Base-by-base conservation (phyloP, 2,113 vertebrate species). In the Craseonycteris thonglongyai region DNA sequence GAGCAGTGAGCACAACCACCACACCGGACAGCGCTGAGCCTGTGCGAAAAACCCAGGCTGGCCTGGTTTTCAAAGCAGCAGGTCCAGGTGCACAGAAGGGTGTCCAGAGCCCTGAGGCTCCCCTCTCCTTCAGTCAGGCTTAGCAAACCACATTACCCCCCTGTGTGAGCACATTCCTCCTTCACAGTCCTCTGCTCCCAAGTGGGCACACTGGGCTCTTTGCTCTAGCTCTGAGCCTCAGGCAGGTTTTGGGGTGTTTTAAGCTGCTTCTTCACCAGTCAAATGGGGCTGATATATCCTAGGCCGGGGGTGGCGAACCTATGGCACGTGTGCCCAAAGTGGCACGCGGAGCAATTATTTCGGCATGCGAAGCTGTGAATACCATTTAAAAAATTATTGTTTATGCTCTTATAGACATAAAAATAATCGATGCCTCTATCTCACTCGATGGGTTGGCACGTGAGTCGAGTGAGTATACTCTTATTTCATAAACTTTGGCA, bases 141-240 rank as follows among this genome's bases (percentile, higher is more conserved):
- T 35, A 35, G 24, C 28, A 35, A 58, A 45, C n/a, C 16, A 80
- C 3, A 11, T 35, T 1, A 13, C 12, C 38, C 38, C 19, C 49
- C 28, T 54, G n/a, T 18, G 8, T 15, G 61, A 51, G 51, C 1
- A 58, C 6, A n/a, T 13, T 9, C 12, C 10, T 13, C 6, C 24
- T 15, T 63, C 5, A 4, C 0, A 2, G 13, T 22, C 15, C 59
- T 2, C 28, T 66, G 19, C 12, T 66, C 26, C 22, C 26, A 14
- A 9, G 35, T 5, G 12, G 28, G 5, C 49, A 76, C 33, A 78
- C 5, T 51, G 59, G 78, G 63, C 38, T 38, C 51, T 61, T 28
- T 6, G 35, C 9, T 75, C 75, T 16, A 40, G 54, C n/a, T 54
- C 19, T 21, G 45, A 71, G 63, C 33, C 92, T 30, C 24, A 58